Conservation (phyloP, 2,113 vertebrate species). For the Pluvialis apricaria region DNA sequence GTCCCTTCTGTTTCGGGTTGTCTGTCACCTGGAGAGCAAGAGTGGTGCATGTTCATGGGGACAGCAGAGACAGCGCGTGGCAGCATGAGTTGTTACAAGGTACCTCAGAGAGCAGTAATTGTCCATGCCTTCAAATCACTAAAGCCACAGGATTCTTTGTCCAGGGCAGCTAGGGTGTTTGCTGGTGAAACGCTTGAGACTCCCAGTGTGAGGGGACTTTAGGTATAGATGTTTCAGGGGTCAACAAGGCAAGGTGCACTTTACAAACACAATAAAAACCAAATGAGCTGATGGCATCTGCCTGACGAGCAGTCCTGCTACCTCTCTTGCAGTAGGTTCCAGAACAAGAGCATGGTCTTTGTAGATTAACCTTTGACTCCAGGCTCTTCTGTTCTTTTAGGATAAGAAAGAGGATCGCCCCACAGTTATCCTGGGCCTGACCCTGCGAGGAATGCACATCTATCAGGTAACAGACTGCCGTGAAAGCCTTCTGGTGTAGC, state of each 20-base stretch:
- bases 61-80: fast-evolving
- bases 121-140: background rate
- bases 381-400: constrained; percentile 60
- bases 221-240: background rate
- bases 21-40: background rate
- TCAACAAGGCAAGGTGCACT: constrained; percentile 38
- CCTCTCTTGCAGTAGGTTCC: constrained; percentile 31
- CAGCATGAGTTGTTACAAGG: background rate
- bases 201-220: background rate
- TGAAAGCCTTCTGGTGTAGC: constrained; percentile 33
- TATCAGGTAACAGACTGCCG: constrained; percentile 81
- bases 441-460: constrained; percentile 88
- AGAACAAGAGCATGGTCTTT: constrained; percentile 11
- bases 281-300: constrained; percentile 19
- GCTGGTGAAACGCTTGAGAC: background rate
- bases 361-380: constrained; percentile 56
- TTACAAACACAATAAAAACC: constrained; percentile 35
- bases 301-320: background rate
- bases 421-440: constrained; percentile 84
- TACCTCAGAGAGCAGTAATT: background rate
- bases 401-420: constrained; percentile 87
- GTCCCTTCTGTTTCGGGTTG: background rate
- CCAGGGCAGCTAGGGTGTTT: background rate
- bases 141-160: background rate
- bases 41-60: background rate